Evolutionary conservation across 2,113 vertebrate species (phyloP).

Genomic region (Trinectes maculatus): DNA sequence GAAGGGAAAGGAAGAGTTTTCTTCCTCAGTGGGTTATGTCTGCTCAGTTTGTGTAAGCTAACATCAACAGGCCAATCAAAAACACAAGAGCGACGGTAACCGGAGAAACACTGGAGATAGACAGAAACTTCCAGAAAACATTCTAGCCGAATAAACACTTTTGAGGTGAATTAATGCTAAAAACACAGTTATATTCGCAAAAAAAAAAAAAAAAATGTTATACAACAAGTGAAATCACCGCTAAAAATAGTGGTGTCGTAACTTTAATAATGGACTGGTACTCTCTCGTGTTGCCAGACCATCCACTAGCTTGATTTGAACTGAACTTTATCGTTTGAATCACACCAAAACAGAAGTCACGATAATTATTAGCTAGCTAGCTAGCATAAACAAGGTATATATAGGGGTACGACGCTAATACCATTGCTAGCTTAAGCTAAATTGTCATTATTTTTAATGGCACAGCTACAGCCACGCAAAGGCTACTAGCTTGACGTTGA

Average conservation of each 20-base stretch:
- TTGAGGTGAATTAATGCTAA: not conserved
- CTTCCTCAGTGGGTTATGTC: too few relatives aligned
- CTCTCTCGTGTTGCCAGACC: too few relatives aligned
- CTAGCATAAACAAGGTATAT: too few relatives aligned
- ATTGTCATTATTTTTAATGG: not conserved
- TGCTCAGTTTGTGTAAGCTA: not conserved
- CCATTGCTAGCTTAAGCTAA: not conserved
- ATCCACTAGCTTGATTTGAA: too few relatives aligned
- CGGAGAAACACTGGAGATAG: not conserved
- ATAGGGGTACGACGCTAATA: not conserved
- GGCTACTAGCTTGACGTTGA: not conserved
- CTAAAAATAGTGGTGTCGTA: slow-evolving; percentile 18
- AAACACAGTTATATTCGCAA: not conserved
- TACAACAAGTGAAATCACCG: slow-evolving; percentile 9
- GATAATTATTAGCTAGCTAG: too few relatives aligned
- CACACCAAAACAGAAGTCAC: too few relatives aligned
- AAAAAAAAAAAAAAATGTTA: not conserved
- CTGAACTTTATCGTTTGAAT: too few relatives aligned
- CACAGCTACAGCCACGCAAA: too few relatives aligned
- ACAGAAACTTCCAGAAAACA: slow-evolving; percentile 49
- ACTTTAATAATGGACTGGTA: too few relatives aligned
- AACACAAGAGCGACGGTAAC: not conserved
- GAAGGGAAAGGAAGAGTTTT: too few relatives aligned
- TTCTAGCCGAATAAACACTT: not conserved
- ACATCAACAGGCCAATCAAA: slow-evolving; percentile 7